Conservation (phyloP, 2,888 invertebrate species). For the Yponomeuta evonymella region DNA sequence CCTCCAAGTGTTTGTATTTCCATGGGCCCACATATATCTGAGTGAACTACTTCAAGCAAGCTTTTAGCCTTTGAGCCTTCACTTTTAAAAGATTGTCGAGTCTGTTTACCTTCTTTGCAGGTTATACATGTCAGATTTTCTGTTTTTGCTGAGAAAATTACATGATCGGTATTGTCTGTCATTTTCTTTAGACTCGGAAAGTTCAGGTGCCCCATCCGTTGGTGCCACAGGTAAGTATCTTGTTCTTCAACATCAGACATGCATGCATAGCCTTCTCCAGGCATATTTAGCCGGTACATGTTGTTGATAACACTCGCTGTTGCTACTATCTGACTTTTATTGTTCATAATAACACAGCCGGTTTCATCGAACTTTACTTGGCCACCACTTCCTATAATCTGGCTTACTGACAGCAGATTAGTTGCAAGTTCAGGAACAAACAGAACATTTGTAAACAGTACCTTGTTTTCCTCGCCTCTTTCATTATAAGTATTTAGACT, state of each 20-base stretch:
- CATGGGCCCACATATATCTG: slow-evolving; percentile 28
- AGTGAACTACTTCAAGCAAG: slow-evolving; percentile 23
- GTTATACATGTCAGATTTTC: no score
- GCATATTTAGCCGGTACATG: background rate
- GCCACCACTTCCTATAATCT: background rate
- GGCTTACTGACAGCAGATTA: background rate
- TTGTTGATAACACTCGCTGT: background rate
- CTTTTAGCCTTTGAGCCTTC: slow-evolving; percentile 18
- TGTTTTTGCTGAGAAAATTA: no score
- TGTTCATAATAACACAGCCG: background rate
- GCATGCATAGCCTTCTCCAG: background rate
- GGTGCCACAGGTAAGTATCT: background rate
- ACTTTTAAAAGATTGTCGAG: no score
- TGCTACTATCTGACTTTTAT: background rate
- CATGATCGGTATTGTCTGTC: no score
- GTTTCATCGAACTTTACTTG: background rate
- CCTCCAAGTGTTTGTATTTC: slow-evolving; percentile 24
- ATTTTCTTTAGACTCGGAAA: background rate
- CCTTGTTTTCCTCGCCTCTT: no score
- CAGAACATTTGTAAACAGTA: no score
- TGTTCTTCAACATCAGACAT: background rate
- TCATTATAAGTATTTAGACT: no score
- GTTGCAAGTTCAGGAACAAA: no score
- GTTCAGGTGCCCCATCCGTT: background rate
- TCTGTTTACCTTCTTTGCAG: no score